These are phyloP conservation scores for Amphibalanus amphitrite DNA, from an alignment of 1,140 invertebrate genomes.

Conservation along the genomic window DNA sequence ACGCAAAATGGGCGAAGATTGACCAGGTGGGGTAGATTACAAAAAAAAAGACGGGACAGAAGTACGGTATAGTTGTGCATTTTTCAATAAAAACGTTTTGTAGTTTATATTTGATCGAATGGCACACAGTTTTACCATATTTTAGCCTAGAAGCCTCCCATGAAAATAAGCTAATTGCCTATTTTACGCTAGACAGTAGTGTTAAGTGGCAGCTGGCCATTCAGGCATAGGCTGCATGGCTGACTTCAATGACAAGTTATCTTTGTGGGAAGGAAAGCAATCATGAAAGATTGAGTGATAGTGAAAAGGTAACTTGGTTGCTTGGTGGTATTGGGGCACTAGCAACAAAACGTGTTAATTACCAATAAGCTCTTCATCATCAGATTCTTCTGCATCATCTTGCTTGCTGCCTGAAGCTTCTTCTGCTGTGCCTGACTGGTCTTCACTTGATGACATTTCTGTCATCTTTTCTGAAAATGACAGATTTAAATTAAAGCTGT, in stretches of 20 bases:
- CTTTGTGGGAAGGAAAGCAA: no score
- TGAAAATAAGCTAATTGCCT: slow-evolving; percentile 9
- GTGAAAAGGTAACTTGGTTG: no score
- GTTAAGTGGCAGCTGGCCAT: no score
- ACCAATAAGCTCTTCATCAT: background rate
- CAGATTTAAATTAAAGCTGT: background rate
- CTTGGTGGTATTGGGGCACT: no score
- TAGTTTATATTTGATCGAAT: slow-evolving; percentile 12
- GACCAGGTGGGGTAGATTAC: background rate
- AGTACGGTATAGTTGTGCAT: no score
- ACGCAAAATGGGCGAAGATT: background rate
- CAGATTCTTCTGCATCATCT: background rate
- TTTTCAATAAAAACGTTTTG: background rate
- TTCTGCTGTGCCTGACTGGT: no score
- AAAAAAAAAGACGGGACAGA: background rate
- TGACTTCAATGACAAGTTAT: no score
- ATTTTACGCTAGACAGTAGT: no score
- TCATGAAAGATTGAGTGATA: no score
- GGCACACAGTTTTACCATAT: slow-evolving; percentile 4
- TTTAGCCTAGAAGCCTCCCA: no score
- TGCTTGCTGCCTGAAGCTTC: background rate
- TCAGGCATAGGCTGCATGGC: no score
- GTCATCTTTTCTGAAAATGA: background rate
- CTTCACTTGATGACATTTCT: background rate
- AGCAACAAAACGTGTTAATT: no score